Percentiles rank a stretch among this genome's conserved stretches.
phyloP scores from a whole-genome alignment of 1,140 invertebrate genomes.

The Heterodera schachtii region DNA sequence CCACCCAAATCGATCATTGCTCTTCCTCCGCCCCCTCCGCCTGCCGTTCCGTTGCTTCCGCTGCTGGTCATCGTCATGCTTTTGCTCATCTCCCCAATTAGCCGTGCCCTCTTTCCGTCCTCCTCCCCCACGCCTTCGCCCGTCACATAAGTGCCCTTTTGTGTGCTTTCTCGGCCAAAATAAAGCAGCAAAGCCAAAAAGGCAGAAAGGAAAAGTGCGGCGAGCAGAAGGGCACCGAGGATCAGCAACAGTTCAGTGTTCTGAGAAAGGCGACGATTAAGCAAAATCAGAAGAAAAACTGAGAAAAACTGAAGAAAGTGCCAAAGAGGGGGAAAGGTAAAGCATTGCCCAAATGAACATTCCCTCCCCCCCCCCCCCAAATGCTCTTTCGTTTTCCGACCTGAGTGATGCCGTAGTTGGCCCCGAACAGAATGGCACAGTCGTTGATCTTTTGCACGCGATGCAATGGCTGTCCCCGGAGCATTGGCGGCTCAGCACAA shows the following conservation, averaged over 20 bases:
- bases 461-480: conserved; percentile 50
- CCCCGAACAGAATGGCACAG: conserved; percentile 61
- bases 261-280: conserved; percentile 13
- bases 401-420: conserved; percentile 60
- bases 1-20: neutral
- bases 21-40: neutral
- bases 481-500: conserved; percentile 46
- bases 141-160: conserved; percentile 57
- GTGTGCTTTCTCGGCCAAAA: conserved; percentile 48
- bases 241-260: conserved; percentile 54
- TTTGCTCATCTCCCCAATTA: neutral
- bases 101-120: neutral
- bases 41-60: neutral
- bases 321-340: too few species aligned
- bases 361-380: too few species aligned
- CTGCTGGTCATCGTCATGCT: conserved; percentile 1
- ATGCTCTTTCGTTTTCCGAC: conserved; percentile 5
- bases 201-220: conserved; percentile 47
- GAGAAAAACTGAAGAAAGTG: too few species aligned
- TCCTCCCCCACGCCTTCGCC: conserved; percentile 28
- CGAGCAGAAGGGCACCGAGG: conserved; percentile 46
- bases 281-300: too few species aligned
- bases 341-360: too few species aligned
- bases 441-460: conserved; percentile 59
- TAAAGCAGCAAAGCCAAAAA: conserved; percentile 51